A percentile compares a stretch with the other conserved stretches of the same genome.
phyloP scores from a whole-genome alignment of 92 coral and sea anemone genomes.

The Epizoanthus stellaris region DNA sequence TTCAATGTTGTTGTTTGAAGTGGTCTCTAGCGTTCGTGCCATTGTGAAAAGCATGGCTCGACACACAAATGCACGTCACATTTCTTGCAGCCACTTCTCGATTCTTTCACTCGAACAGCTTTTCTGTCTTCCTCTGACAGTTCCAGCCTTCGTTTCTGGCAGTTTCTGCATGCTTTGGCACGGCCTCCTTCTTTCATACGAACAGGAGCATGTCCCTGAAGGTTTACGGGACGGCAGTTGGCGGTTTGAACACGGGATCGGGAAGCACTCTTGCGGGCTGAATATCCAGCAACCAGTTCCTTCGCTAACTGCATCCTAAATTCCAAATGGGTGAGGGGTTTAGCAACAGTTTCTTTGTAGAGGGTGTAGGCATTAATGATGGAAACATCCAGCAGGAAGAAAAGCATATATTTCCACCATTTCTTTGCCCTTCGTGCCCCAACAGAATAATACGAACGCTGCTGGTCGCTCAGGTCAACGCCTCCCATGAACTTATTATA shows the following conservation, averaged over 20 bases:
- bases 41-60: too few relatives aligned
- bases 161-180: conserved; percentile 12
- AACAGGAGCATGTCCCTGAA: conserved; percentile 12
- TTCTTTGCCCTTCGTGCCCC: neutral
- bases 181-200: conserved; percentile 2
- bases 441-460: neutral
- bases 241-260: neutral
- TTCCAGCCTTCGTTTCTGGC: conserved; percentile 19
- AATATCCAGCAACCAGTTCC: conserved; percentile 7
- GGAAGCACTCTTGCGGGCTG: neutral
- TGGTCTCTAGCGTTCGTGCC: too few relatives aligned
- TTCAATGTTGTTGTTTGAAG: too few relatives aligned
- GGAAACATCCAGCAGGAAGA: conserved; percentile 12
- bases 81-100: too few relatives aligned
- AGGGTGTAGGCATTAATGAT: neutral
- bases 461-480: conserved; percentile 5
- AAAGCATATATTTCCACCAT: conserved; percentile 19
- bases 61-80: too few relatives aligned
- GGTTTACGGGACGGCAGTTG: neutral
- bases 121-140: neutral
- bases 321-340: conserved; percentile 16
- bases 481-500: conserved; percentile 26
- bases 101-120: too few relatives aligned
- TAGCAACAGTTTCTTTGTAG: neutral
- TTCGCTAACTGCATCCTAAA: conserved; percentile 10